phyloP scores from a whole-genome alignment of 2,113 vertebrate genomes.

The Aptenodytes patagonicus region DNA sequence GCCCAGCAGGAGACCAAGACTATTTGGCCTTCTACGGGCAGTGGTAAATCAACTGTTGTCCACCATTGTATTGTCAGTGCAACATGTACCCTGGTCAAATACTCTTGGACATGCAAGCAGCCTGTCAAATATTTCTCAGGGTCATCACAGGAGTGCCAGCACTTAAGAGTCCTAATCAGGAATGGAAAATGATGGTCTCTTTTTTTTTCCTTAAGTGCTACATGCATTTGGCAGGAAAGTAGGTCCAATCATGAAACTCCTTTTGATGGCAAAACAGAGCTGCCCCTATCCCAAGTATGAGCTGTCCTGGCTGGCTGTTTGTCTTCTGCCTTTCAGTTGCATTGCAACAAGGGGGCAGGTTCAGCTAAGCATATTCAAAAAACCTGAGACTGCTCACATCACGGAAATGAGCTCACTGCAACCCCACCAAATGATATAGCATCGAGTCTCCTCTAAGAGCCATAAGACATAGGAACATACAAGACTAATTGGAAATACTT shows the following conservation, averaged over 20 bases:
- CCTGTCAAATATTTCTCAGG: background rate
- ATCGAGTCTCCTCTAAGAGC: background rate
- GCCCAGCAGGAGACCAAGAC: background rate
- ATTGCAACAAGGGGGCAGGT: background rate
- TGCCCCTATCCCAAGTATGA: background rate
- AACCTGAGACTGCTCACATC: background rate
- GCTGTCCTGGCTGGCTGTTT: background rate
- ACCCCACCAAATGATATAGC: accelerated
- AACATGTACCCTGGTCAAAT: background rate
- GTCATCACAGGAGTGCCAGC: background rate
- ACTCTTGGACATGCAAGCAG: background rate
- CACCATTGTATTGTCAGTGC: background rate
- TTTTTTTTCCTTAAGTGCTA: background rate
- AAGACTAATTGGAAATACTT: background rate
- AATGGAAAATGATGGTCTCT: background rate
- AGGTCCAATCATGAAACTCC: background rate
- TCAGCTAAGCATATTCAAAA: background rate
- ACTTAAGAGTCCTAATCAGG: too few relatives aligned
- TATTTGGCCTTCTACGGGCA: background rate
- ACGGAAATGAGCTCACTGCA: background rate
- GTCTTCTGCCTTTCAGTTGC: background rate
- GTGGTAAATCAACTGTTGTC: background rate
- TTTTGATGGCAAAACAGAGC: background rate
- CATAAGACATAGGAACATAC: accelerated
- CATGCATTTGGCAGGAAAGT: background rate